Evolutionary conservation across 2,888 invertebrate species (phyloP), one percentile per base, ranked within the genome.

Genomic region (Frankliniella intonsa): DNA sequence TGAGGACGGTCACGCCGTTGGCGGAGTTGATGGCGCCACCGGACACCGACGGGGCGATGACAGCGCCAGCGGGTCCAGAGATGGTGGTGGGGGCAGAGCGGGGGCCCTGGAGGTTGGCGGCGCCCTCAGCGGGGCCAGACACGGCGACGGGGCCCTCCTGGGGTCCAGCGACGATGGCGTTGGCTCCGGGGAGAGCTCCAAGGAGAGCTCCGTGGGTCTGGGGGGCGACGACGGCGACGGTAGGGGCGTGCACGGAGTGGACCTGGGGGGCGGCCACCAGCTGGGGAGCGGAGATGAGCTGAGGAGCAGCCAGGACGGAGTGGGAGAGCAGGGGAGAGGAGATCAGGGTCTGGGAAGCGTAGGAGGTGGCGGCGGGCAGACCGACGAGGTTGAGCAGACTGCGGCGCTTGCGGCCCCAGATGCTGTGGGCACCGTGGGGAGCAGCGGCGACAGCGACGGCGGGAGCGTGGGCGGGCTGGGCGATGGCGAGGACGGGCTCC

Each of bases 1-100:
- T 76, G 22, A 76, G 69, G 25, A 76, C 69, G 69, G 69, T 76
- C 22, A 76, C 69, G 69, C 69, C 69, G 69, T 76, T 76, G 69
- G 3, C 8, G 69, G 22, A 25, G 69, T 12, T 76, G 69, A 76
- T 76, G 69, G 11, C 25, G 3, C 69, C 69, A 76, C 25, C 69
- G 11, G 69, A 76, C 25, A 9, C 9, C 0, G 69, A 76, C 1
- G 69, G 69, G 10, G 69, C 69, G 69, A 76, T 76, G 25, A 76
- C 25, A 25, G 69, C 69, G 69, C 69, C 69, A 22, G 69, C 22
- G 69, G 69, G 69, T 22, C 69, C 69, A 12, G 69, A 22, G 22
- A 76, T 25, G 25, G 69, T 76, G 69, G 69, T 76, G 10, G 69
- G 22, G 25, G 69, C 22, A 12, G 22, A n/a, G 22, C 25, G 22